phyloP scores from a whole-genome alignment of 2,113 vertebrate genomes.

The Sturnus vulgaris region DNA sequence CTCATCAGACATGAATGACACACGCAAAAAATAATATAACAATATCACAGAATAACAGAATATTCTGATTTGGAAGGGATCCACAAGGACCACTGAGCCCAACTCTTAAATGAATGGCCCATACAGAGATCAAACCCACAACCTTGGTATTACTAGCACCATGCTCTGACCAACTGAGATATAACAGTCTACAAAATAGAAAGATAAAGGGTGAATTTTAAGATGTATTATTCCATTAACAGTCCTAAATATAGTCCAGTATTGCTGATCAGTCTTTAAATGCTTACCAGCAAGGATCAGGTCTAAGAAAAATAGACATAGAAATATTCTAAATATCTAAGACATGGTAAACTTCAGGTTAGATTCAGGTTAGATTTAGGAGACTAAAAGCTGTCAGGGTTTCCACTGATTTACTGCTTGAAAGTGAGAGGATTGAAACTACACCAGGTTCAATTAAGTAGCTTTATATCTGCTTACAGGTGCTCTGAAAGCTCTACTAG shows the following conservation, averaged over 20 bases:
- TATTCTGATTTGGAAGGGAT: neutral
- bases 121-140: neutral
- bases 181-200: neutral
- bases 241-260: neutral
- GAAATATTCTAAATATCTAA: neutral
- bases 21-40: neutral
- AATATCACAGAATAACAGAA: neutral
- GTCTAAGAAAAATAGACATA: neutral
- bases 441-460: neutral
- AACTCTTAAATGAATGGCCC: neutral
- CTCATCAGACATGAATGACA: neutral
- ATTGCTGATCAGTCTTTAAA: neutral
- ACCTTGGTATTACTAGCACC: neutral
- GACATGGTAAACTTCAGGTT: neutral
- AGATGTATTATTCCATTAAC: neutral
- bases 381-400: neutral
- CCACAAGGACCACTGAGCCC: neutral
- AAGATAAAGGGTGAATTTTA: neutral
- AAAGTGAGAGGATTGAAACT: neutral
- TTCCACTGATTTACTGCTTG: neutral
- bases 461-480: slow-evolving; percentile 22
- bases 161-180: neutral
- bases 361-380: neutral
- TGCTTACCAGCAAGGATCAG: neutral
- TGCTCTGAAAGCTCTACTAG: slow-evolving; percentile 31